Evolutionary conservation across 2,888 invertebrate species (phyloP).

Genomic region (Pasiphila rectangulata): DNA sequence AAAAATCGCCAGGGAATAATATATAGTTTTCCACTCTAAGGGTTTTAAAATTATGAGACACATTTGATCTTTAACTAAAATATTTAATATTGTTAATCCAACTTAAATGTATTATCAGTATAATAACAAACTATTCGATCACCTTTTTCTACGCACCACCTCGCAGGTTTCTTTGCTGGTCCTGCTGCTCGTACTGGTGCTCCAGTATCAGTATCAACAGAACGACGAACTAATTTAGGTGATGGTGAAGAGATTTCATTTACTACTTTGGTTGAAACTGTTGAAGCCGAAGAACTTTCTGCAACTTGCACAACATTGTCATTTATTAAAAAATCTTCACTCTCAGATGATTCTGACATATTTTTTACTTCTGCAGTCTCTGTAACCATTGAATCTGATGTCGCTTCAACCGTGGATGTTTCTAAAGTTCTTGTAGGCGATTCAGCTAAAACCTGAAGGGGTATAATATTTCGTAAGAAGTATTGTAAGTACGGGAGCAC

Average conservation of each 20-base stretch:
- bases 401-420: background rate
- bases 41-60: no score
- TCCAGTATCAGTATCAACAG: background rate
- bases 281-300: background rate
- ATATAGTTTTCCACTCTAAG: no score
- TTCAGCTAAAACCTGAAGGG: background rate
- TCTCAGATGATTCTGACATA: background rate
- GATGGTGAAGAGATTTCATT: background rate
- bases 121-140: slow-evolving; percentile 53
- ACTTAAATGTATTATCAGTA: slow-evolving; percentile 6
- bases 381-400: background rate
- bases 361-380: background rate
- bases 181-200: no score
- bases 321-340: slow-evolving; percentile 1
- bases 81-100: background rate
- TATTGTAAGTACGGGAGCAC: background rate
- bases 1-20: no score
- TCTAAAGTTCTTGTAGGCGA: background rate
- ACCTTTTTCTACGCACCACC: slow-evolving; percentile 48
- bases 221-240: slow-evolving; percentile 5
- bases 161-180: slow-evolving; percentile 16
- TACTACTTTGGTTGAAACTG: background rate
- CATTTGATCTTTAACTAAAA: no score
- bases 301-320: background rate
- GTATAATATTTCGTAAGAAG: background rate